Percentiles rank a stretch among this genome's conserved stretches.
These are phyloP conservation scores for Hyaena hyaena DNA, from an alignment of 2,113 vertebrate species.

Conservation along the genomic window DNA sequence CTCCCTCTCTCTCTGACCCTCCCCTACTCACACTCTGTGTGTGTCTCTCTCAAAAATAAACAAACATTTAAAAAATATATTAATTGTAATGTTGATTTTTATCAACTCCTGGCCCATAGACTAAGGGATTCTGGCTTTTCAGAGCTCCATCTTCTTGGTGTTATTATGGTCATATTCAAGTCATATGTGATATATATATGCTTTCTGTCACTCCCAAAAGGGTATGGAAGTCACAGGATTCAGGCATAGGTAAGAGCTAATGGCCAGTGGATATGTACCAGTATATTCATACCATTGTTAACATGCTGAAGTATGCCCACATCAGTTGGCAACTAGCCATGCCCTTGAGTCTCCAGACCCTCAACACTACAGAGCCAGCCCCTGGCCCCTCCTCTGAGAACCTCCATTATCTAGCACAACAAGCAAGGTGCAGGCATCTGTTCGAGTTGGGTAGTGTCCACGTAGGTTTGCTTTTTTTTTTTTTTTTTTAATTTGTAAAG, in stretches of 20 bases:
- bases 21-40: too few relatives aligned
- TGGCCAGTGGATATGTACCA: background rate
- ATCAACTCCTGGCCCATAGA: background rate
- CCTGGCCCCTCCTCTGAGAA: background rate
- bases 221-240: background rate
- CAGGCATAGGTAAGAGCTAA: background rate
- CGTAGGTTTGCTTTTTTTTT: background rate
- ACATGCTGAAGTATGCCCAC: background rate
- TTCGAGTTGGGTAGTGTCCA: background rate
- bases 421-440: background rate
- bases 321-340: background rate
- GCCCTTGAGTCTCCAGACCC: background rate
- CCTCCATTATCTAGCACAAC: background rate
- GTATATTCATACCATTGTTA: background rate
- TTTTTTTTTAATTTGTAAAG: background rate
- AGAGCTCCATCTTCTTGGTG: background rate
- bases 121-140: background rate
- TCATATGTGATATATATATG: background rate
- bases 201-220: background rate
- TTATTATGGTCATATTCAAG: background rate
- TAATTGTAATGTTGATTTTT: background rate
- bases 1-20: too few relatives aligned
- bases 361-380: background rate
- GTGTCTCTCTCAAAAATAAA: too few relatives aligned
- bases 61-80: background rate